phyloP scores from a whole-genome alignment of 2,888 invertebrate genomes.

The Orthosia gothica region DNA sequence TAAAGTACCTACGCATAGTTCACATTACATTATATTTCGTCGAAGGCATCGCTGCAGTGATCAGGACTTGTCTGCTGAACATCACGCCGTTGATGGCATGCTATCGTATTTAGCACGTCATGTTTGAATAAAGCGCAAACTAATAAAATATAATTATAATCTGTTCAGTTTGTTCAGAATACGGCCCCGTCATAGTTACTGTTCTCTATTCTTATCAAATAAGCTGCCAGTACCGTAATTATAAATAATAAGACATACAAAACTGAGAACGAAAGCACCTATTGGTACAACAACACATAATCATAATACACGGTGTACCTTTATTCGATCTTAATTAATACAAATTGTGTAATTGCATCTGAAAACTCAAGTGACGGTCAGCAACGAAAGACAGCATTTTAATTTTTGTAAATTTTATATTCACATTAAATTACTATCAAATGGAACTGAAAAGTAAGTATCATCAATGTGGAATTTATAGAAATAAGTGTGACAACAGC shows the following conservation, averaged over 20 bases:
- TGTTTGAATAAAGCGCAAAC: constrained; percentile 14
- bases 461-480: not conserved
- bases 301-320: not conserved
- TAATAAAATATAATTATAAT: constrained; percentile 36
- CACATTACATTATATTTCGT: constrained; percentile 60
- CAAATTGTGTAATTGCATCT: constrained; percentile 4
- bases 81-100: constrained; percentile 53
- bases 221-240: constrained; percentile 47
- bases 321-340: not conserved
- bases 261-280: constrained; percentile 51
- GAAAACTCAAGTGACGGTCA: constrained; percentile 9
- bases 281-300: constrained; percentile 5
- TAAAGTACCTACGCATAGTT: constrained; percentile 79
- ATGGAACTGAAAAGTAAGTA: not conserved
- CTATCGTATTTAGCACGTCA: constrained; percentile 28
- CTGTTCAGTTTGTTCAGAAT: constrained; percentile 35
- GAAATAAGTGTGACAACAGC: not conserved
- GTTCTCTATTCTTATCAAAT: constrained; percentile 25
- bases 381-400: not conserved
- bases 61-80: constrained; percentile 27
- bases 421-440: not conserved
- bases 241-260: constrained; percentile 19
- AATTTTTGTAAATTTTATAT: not conserved
- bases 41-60: constrained; percentile 72
- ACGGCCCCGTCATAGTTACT: constrained; percentile 17